Conservation (phyloP, 2,113 vertebrate genomes). For the Gallinago undulata region DNA sequence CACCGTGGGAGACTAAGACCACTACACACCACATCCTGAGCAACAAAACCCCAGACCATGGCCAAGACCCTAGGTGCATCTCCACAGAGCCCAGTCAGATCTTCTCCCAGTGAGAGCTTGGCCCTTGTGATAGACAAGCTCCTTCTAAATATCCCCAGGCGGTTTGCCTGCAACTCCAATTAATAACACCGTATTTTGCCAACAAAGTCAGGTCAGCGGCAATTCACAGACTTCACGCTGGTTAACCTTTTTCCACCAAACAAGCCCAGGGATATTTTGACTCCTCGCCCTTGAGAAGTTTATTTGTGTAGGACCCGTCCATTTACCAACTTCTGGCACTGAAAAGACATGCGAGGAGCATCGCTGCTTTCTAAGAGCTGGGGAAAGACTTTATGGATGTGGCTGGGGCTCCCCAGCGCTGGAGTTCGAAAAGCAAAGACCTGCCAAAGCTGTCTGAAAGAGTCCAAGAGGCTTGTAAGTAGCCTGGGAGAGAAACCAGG, state of each 20-base stretch:
- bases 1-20: not conserved
- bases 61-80: not conserved
- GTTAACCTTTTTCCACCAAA: slow-evolving; percentile 45
- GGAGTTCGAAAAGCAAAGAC: not conserved
- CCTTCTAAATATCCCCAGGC: not conserved
- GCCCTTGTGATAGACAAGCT: not conserved
- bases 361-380: not conserved
- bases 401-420: not conserved
- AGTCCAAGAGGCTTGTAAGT: not conserved
- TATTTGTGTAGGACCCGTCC: slow-evolving; percentile 8
- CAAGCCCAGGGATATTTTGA: slow-evolving; percentile 29
- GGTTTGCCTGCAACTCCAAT: slow-evolving; percentile 1
- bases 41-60: not conserved
- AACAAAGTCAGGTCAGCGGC: not conserved
- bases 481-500: not conserved
- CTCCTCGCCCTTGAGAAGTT: slow-evolving; percentile 27
- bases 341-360: not conserved
- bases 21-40: not conserved
- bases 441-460: slow-evolving; percentile 33
- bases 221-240: not conserved
- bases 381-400: not conserved
- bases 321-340: slow-evolving; percentile 1
- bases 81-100: not conserved
- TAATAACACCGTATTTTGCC: slow-evolving; percentile 3
- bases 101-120: not conserved